Evolutionary conservation across 1,140 invertebrate species (phyloP).

Genomic region (Bicyclus anynana): DNA sequence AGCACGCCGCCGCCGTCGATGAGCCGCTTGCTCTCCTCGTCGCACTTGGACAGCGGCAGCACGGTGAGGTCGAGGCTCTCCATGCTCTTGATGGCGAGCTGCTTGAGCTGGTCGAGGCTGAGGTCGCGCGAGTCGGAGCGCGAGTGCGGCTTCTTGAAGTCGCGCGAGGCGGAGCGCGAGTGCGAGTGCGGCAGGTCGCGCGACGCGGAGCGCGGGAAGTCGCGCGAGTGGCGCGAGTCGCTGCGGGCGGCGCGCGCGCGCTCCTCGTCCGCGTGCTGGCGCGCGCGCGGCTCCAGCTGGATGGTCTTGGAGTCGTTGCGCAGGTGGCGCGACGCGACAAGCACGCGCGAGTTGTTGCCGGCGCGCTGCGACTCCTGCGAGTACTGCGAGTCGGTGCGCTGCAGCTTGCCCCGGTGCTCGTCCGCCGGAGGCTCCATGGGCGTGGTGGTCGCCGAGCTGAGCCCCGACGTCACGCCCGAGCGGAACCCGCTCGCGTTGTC

Average conservation of each 20-base stretch:
- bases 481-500: conserved; percentile 72
- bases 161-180: conserved; percentile 52
- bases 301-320: conserved; percentile 80
- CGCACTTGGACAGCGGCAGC: conserved; percentile 53
- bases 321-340: conserved; percentile 77
- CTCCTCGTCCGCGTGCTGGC: conserved; percentile 60
- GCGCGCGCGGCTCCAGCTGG: conserved; percentile 76
- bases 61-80: conserved; percentile 69
- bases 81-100: conserved; percentile 68
- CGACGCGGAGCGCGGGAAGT: conserved; percentile 48
- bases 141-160: conserved; percentile 62
- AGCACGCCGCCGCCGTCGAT: conserved; percentile 73
- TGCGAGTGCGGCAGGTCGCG: conserved; percentile 42
- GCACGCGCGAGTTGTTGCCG: conserved; percentile 61
- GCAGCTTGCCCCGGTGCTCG: conserved; percentile 40
- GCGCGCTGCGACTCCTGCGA: conserved; percentile 53
- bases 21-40: conserved; percentile 72
- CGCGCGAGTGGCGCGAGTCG: conserved; percentile 44
- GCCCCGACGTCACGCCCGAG: conserved; percentile 59
- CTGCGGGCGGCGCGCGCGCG: conserved; percentile 44
- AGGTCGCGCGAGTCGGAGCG: conserved; percentile 62
- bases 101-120: conserved; percentile 63
- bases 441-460: conserved; percentile 61
- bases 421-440: conserved; percentile 49
- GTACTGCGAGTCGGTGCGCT: conserved; percentile 70